Evolutionary conservation across 2,888 invertebrate species (phyloP).

Genomic region (Lissocephala sabroskyi): DNA sequence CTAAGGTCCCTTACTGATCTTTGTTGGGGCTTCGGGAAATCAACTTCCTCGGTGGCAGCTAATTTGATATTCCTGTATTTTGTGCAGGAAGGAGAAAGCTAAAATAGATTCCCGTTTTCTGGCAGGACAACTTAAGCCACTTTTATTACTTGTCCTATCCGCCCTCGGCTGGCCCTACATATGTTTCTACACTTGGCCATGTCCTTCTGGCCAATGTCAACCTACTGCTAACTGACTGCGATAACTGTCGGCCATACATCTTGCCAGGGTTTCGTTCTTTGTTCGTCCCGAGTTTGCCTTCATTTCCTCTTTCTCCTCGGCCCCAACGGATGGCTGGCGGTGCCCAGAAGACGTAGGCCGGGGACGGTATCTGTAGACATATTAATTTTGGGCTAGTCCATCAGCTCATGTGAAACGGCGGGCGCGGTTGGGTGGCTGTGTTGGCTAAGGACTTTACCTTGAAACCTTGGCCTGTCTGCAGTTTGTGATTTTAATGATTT

Average conservation of each 20-base stretch:
- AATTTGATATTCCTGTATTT: too few species aligned
- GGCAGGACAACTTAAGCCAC: too few species aligned
- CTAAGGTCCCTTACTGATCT: too few species aligned
- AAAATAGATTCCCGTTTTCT: too few species aligned
- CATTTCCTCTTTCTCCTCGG: constrained; percentile 2
- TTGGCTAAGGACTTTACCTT: constrained; percentile 18
- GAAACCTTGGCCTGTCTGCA: constrained; percentile 12
- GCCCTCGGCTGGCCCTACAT: too few species aligned
- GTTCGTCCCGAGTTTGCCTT: constrained; percentile 6
- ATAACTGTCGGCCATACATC: constrained; percentile 28
- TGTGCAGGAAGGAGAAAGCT: too few species aligned
- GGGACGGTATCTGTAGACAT: constrained; percentile 28
- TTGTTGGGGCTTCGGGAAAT: too few species aligned
- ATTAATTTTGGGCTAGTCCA: constrained; percentile 31
- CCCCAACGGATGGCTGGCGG: too few species aligned
- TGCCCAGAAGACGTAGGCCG: too few species aligned
- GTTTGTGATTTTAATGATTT: constrained; percentile 1
- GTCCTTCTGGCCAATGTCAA: constrained; percentile 3
- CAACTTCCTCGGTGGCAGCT: too few species aligned
- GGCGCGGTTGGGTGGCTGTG: background rate
- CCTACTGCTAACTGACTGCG: constrained; percentile 6
- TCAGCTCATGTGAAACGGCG: constrained; percentile 19
- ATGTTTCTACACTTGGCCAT: too few species aligned
- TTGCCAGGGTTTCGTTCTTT: constrained; percentile 10
- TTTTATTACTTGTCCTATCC: too few species aligned